Percentiles rank a stretch among this genome's conserved stretches.
Conservation (phyloP, 2,797 vertebrate genomes). For the Pelobates cultripes region DNA sequence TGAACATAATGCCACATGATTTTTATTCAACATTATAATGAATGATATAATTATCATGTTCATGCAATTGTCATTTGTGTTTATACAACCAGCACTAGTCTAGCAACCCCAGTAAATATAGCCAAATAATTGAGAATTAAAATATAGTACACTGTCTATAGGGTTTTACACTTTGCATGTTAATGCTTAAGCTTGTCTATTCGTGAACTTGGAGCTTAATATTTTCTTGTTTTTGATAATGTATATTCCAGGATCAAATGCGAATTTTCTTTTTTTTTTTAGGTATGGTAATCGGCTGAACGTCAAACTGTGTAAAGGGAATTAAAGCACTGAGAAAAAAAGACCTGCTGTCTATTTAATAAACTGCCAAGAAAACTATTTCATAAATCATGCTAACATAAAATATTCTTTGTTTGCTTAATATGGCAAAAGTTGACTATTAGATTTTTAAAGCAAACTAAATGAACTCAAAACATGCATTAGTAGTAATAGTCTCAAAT, state of each 20-base stretch:
- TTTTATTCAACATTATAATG: too few relatives aligned
- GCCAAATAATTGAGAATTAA: neutral
- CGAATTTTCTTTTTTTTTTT: slow-evolving; percentile 18
- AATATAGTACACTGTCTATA: neutral
- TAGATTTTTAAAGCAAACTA: slow-evolving; percentile 35
- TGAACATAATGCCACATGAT: too few relatives aligned
- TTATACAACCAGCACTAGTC: too few relatives aligned
- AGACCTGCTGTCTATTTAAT: slow-evolving; percentile 53
- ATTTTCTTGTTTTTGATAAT: slow-evolving; percentile 11
- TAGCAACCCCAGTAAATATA: neutral
- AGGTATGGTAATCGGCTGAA: slow-evolving; percentile 35
- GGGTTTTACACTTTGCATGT: neutral
- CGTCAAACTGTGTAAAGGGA: slow-evolving; percentile 46
- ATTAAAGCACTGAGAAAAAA: slow-evolving; percentile 38
- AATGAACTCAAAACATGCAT: slow-evolving; percentile 23
- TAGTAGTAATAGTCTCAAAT: slow-evolving; percentile 17
- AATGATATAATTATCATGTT: too few relatives aligned
- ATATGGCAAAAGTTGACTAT: slow-evolving; percentile 29
- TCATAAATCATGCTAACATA: slow-evolving; percentile 49
- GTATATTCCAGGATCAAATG: slow-evolving; percentile 41
- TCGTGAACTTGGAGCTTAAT: neutral
- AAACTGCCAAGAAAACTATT: slow-evolving; percentile 45
- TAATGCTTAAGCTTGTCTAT: neutral
- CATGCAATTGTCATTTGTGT: too few relatives aligned
- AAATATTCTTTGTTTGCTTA: slow-evolving; percentile 47